phyloP scores from a whole-genome alignment of 1,140 invertebrate genomes.

The Dufourea novaeangliae region DNA sequence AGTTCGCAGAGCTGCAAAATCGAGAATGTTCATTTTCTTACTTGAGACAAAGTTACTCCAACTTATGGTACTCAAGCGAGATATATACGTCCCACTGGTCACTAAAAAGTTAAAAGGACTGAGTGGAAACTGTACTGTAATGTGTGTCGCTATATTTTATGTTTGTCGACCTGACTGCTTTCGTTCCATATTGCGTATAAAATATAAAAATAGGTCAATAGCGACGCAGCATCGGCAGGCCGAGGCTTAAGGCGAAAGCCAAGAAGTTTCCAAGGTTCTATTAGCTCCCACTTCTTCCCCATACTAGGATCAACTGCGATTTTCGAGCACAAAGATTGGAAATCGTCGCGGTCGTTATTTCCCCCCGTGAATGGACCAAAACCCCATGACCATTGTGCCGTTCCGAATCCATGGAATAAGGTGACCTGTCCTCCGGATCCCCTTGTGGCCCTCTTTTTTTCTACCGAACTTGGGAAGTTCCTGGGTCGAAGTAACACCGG shows the following conservation, averaged over 20 bases:
- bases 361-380: conserved; percentile 23
- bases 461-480: not conserved
- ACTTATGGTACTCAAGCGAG: too few relatives aligned
- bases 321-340: conserved; percentile 63
- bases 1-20: too few relatives aligned
- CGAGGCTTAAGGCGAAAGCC: not conserved
- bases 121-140: too few relatives aligned
- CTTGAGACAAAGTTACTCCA: too few relatives aligned
- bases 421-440: not conserved
- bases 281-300: conserved; percentile 29
- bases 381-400: conserved; percentile 20
- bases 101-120: too few relatives aligned
- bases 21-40: too few relatives aligned
- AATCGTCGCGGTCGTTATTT: conserved; percentile 61
- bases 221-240: too few relatives aligned
- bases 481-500: conserved; percentile 10
- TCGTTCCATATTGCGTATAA: too few relatives aligned
- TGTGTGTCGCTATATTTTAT: too few relatives aligned
- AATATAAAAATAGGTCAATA: too few relatives aligned
- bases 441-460: not conserved
- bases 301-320: conserved; percentile 58
- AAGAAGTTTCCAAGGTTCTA: conserved; percentile 48
- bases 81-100: too few relatives aligned
- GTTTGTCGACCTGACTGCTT: too few relatives aligned
- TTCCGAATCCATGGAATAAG: conserved; percentile 7